Conservation (phyloP, 1,140 invertebrate genomes). For the Pararge aegeria region DNA sequence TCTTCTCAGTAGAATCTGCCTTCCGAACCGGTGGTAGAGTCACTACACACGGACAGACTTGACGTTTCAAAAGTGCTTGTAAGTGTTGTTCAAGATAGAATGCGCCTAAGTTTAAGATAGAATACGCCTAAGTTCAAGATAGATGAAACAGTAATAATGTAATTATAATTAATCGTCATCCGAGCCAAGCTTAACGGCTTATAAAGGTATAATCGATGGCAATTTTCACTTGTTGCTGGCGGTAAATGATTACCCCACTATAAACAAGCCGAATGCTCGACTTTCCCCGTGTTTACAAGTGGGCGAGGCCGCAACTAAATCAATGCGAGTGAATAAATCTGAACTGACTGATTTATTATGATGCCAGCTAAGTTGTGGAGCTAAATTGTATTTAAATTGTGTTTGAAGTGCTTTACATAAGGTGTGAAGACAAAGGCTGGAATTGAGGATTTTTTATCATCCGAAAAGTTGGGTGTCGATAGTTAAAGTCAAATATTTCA, state of each 20-base stretch:
- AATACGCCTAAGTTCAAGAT: too few relatives aligned
- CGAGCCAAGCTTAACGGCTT: conserved; percentile 1
- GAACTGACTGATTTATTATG: conserved; percentile 21
- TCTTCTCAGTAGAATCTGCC: too few relatives aligned
- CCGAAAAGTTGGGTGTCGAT: too few relatives aligned
- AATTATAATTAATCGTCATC: not conserved
- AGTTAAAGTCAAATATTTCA: too few relatives aligned
- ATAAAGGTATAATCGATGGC: conserved; percentile 4
- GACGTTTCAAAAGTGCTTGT: too few relatives aligned
- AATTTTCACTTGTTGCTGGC: conserved; percentile 20
- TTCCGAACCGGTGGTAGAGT: too few relatives aligned
- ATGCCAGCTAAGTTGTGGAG: conserved; percentile 9
- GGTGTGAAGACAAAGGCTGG: not conserved
- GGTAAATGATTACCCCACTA: conserved; percentile 10
- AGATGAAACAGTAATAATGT: not conserved
- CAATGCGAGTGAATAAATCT: conserved; percentile 23
- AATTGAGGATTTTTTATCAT: not conserved
- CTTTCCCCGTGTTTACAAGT: conserved; percentile 20
- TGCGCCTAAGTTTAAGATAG: too few relatives aligned
- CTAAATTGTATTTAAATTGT: conserved; percentile 11
- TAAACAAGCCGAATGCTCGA: conserved; percentile 19
- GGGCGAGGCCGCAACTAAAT: conserved; percentile 24
- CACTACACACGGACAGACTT: too few relatives aligned
- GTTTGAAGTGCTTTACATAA: not conserved
- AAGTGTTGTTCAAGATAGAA: too few relatives aligned